A percentile compares a stretch with the other conserved stretches of the same genome.
phyloP scores from a whole-genome alignment of 2,888 invertebrate species.

The Tryphoninae sp. region DNA sequence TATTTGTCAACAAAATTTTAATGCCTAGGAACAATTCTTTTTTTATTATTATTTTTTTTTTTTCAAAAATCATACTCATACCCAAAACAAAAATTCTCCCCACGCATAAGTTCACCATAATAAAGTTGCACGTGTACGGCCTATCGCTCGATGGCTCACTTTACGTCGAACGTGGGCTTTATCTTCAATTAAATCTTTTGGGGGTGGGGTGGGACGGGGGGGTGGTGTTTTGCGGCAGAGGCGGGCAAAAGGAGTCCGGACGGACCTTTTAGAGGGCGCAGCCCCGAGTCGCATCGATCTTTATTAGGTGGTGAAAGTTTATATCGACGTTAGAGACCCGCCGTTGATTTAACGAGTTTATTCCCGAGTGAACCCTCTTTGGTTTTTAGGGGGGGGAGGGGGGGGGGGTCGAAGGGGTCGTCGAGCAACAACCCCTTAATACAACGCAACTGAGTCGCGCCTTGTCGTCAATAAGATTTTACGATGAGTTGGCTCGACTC shows the following conservation, averaged over 20 bases:
- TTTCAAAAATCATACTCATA: background rate
- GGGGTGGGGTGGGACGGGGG: slow-evolving; percentile 2
- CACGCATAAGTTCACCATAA: slow-evolving; percentile 41
- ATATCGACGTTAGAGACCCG: slow-evolving; percentile 74
- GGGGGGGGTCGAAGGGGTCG: slow-evolving; percentile 58
- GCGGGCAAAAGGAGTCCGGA: slow-evolving; percentile 47
- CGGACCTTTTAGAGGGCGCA: slow-evolving; percentile 43
- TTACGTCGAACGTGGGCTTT: slow-evolving; percentile 60
- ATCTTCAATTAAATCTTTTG: slow-evolving; percentile 58
- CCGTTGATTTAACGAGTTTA: slow-evolving; percentile 76
- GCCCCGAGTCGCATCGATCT: slow-evolving; percentile 76
- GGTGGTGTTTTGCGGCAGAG: background rate
- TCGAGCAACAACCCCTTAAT: slow-evolving; percentile 68
- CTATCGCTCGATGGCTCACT: slow-evolving; percentile 57
- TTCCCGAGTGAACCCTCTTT: slow-evolving; percentile 65
- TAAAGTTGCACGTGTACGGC: slow-evolving; percentile 56
- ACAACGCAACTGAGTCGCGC: slow-evolving; percentile 67
- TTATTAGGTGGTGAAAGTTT: slow-evolving; percentile 77
- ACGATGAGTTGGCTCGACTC: slow-evolving; percentile 33
- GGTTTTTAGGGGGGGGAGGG: slow-evolving; percentile 51
- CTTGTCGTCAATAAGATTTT: slow-evolving; percentile 32
- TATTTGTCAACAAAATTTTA: too few species aligned
- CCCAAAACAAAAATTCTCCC: too few species aligned
- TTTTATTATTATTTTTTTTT: background rate
- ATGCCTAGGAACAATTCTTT: too few species aligned